Evolutionary conservation across 2,113 vertebrate species (phyloP), one percentile per base, ranked within the genome.

Genomic region (Dipodomys stephensi): DNA sequence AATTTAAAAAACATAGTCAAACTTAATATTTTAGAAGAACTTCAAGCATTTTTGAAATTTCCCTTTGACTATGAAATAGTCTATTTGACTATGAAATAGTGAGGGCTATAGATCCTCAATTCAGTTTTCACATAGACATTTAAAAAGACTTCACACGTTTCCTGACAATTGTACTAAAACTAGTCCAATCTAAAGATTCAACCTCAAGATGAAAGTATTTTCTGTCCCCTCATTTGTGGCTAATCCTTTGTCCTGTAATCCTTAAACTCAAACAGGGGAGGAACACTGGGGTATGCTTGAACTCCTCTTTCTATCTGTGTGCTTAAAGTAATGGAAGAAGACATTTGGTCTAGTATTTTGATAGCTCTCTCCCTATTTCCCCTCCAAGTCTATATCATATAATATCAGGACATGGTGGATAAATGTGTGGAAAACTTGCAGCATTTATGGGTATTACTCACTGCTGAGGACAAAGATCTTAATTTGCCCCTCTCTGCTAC

Each of bases 41-140:
- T 86, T 93, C 35, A 15, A 44, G 46, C 83, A 39, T 39, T 67
- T 79, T 49, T 11, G 57, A 88, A 90, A 87, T 85, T 84, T 96
- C 30, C 49, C 85, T 46, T 92, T 94, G 9, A 49, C 12, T 9
- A 49, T 49, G 49, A 49, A 49, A 49, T 49, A 49, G 49, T 49
- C 49, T 49, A 49, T 49, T 49, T 84, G 27, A 87, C 46, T 77
- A 90, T 35, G 12, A 13, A 92, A 72, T 73, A 28, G 44, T 69
- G 68, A 28, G 28, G 18, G 15, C 74, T 69, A n/a, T 78, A 10
- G 27, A 64, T 6, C 73, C 62, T 74, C 39, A 69, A 35, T 84
- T 84, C 22, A 0, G 46, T 30, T 91, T 91, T 93, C 30, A 64
- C n/a, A 78, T 72, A 60, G 80, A 44, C 6, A n/a, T 20, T 57